phyloP scores from a whole-genome alignment of 1,140 invertebrate genomes.

The Sinella curviseta region DNA sequence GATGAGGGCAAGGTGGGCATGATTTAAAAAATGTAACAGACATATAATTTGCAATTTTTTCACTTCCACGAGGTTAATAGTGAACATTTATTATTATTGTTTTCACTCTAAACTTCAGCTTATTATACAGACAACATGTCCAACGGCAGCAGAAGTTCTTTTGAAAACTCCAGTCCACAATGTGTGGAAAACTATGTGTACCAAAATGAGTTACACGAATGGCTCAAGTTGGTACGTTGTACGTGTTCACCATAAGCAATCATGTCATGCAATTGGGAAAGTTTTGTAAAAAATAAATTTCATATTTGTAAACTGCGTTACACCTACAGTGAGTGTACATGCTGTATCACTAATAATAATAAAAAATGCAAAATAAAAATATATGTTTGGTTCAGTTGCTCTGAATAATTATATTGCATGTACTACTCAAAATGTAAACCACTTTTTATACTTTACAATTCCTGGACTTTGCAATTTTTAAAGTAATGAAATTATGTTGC shows the following conservation, averaged over 20 bases:
- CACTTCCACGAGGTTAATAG: background rate
- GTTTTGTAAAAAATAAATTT: background rate
- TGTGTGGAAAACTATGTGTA: background rate
- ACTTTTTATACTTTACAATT: no score
- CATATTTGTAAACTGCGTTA: background rate
- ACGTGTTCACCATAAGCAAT: no score
- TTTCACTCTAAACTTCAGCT: background rate
- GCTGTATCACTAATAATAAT: no score
- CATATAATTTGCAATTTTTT: background rate
- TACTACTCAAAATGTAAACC: no score
- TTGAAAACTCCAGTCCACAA: background rate
- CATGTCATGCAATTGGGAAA: background rate
- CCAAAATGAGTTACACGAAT: background rate
- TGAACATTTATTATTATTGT: background rate
- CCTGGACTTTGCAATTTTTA: no score
- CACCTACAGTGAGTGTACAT: background rate
- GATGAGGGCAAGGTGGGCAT: background rate
- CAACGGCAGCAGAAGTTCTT: no score
- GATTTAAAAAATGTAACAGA: background rate
- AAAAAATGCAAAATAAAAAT: no score
- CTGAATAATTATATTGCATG: background rate
- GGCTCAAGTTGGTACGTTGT: no score
- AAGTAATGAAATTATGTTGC: constrained; percentile 1
- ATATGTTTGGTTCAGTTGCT: no score
- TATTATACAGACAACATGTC: background rate